Base-by-base conservation (phyloP, 1,140 invertebrate genomes). In the Drosophila repleta region DNA sequence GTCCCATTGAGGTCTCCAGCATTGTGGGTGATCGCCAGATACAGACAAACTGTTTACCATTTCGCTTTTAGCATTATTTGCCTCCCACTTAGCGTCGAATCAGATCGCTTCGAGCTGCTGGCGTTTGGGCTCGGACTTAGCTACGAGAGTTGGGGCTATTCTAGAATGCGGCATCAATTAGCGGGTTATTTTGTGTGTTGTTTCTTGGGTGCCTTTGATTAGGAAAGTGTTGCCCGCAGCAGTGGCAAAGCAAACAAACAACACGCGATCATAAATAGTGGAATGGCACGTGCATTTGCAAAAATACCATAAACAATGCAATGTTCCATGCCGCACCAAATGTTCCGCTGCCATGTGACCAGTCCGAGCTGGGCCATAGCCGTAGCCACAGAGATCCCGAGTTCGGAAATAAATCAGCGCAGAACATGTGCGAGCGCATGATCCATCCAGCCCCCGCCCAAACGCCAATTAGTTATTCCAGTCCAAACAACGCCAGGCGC, bases 191-290 rank as follows among this genome's bases (percentile, higher is more conserved):
- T 13, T 11, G 3, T 0, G 2, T 3, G 1, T 13, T 13, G 11
- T 35, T 11, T 35, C 11, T 11, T 65, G 0, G 39, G 10, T 18
- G 51, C 17, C 24, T 46, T 55, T 29, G 32, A 58, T 29, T 43
- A 60, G 53, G 65, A 64, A 60, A 68, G 41, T 58, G 58, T 52
- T 57, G 73, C 37, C 37, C 67, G 29, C 39, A 51, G 21, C 43
- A 41, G 37, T 52, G 8, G 24, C 32, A 52, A 39, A 46, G 64
- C 66, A 77, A 71, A 70, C 60, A 71, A 75, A 65, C 72, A 72
- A 55, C 55, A 76, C 51, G 68, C 74, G 62, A 76, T 76, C 74
- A 67, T 72, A 76, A 76, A 65, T 65, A 49, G 55, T 35, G 10
- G 32, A 48, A 39, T 37, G 74, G 51, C 68, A 76, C 74, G 76